A percentile compares a stretch with the other conserved stretches of the same genome.
Evolutionary conservation across 2,888 invertebrate genomes (phyloP).

Genomic region (Cataglyphis livida): DNA sequence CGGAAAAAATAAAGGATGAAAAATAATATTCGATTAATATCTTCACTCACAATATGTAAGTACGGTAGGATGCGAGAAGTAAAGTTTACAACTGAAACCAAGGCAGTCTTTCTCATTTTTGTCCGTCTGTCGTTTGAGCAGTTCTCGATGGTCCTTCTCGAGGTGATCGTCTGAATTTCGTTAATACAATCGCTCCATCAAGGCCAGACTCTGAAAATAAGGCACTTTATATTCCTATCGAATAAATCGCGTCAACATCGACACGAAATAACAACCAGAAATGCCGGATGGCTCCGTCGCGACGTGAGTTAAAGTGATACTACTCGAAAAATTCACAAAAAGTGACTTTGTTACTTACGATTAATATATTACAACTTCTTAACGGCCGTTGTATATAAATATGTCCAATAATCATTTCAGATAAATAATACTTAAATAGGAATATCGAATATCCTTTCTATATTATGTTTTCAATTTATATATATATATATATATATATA

Average conservation of each 20-base stretch:
- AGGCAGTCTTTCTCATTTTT: neutral
- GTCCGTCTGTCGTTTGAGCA: neutral
- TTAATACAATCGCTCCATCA: conserved; percentile 66
- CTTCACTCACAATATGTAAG: neutral
- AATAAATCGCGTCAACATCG: conserved; percentile 10
- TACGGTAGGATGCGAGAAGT: neutral
- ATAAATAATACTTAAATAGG: neutral
- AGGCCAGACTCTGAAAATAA: conserved; percentile 69
- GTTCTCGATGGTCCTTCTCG: conserved; percentile 15
- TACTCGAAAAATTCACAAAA: neutral
- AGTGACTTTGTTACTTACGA: neutral
- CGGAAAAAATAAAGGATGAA: neutral
- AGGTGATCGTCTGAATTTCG: conserved; percentile 66
- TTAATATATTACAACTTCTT: neutral
- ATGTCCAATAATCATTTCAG: neutral
- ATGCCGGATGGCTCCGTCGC: neutral
- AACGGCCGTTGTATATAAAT: neutral
- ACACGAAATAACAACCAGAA: conserved; percentile 8
- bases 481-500: neutral
- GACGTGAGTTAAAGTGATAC: neutral
- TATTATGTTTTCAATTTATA: neutral
- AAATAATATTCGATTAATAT: neutral
- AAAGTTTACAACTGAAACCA: neutral
- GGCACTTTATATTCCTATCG: conserved; percentile 70
- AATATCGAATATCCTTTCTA: neutral